A percentile compares a stretch with the other conserved stretches of the same genome.
Conservation (phyloP, 1,140 invertebrate genomes). For the Dreissena polymorpha region DNA sequence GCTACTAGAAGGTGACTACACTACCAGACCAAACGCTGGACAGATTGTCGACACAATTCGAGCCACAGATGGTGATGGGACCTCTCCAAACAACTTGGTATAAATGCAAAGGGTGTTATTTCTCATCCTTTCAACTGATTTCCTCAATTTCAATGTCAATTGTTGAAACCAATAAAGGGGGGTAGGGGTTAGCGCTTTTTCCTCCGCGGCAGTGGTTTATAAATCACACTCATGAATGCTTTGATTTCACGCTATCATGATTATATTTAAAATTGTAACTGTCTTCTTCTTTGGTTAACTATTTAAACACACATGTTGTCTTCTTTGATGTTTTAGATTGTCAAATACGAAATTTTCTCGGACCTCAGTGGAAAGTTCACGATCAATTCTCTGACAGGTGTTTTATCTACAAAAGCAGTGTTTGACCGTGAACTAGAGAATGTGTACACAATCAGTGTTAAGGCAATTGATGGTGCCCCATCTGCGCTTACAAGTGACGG, state of each 20-base stretch:
- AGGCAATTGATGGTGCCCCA: conserved; percentile 49
- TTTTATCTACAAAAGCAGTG: conserved; percentile 36
- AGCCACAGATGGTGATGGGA: no score
- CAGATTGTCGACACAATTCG: no score
- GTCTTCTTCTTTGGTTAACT: neutral
- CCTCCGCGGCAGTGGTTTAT: no score
- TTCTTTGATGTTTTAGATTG: conserved; percentile 36
- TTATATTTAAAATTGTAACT: neutral
- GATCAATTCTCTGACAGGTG: conserved; percentile 41
- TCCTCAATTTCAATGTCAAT: neutral
- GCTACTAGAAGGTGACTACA: no score
- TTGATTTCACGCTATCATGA: neutral
- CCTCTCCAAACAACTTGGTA: no score
- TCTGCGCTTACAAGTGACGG: conserved; percentile 37
- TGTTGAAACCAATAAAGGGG: neutral
- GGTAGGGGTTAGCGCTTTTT: neutral
- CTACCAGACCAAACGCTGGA: no score
- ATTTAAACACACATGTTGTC: neutral
- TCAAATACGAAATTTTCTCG: neutral
- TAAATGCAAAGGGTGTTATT: no score
- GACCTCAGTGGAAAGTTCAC: neutral
- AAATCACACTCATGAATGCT: no score
- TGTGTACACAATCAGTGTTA: conserved; percentile 46
- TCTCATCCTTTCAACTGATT: conserved; percentile 50
- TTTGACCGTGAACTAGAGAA: conserved; percentile 57